Conservation (phyloP, 2,888 invertebrate species). For the Sinhomidia bicolor region DNA sequence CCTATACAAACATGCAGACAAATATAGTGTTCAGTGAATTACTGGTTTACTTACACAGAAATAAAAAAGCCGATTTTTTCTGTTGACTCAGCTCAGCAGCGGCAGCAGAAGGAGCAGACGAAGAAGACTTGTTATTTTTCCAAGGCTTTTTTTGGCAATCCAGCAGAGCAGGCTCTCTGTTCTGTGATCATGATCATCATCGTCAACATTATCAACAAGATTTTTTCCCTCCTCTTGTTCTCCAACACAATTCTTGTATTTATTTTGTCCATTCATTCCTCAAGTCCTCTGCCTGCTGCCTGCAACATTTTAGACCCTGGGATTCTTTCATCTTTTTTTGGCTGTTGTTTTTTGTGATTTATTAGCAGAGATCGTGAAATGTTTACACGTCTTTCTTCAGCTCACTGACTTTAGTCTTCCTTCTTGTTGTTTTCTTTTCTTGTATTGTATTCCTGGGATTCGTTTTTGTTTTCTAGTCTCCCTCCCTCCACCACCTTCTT, state of each 20-base stretch:
- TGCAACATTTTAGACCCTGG: neutral
- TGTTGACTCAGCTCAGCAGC: slow-evolving; percentile 10
- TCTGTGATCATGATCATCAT: too few relatives aligned
- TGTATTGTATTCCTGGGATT: neutral
- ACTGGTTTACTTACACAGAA: neutral
- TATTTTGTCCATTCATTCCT: neutral
- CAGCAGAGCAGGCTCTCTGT: too few relatives aligned
- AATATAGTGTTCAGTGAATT: neutral
- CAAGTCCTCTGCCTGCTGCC: too few relatives aligned
- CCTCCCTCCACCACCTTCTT: too few relatives aligned
- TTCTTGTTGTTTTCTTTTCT: neutral
- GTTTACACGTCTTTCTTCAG: neutral
- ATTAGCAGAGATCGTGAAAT: slow-evolving; percentile 31
- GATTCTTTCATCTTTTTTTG: too few relatives aligned
- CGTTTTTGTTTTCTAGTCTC: neutral
- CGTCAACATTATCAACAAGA: too few relatives aligned
- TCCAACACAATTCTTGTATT: neutral
- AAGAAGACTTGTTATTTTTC: neutral
- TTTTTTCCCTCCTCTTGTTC: neutral
- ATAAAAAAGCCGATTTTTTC: neutral
- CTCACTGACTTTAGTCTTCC: neutral
- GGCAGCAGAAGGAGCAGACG: too few relatives aligned
- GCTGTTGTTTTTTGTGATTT: slow-evolving; percentile 39
- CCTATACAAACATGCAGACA: neutral
- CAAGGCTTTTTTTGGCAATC: neutral